Evolutionary conservation across 1,140 invertebrate species (phyloP).

Genomic region (Cherax destructor): DNA sequence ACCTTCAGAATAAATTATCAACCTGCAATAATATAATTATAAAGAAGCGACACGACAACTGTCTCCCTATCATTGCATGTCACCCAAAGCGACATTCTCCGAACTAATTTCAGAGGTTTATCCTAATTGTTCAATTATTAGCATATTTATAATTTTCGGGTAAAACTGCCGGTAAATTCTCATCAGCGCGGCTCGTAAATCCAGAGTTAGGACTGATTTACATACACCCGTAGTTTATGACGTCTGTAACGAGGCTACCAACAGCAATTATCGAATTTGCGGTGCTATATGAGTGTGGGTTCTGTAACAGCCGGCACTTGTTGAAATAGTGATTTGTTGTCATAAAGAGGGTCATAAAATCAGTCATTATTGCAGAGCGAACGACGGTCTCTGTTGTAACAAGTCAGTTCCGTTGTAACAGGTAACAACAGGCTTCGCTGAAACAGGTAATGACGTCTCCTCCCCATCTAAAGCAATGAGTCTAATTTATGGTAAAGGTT

Average conservation of each 20-base stretch:
- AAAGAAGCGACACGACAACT: too few relatives aligned
- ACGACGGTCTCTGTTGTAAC: not conserved
- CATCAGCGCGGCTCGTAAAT: slow-evolving; percentile 18
- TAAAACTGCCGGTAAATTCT: slow-evolving; percentile 34
- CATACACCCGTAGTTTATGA: slow-evolving; percentile 14
- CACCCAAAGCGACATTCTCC: not conserved
- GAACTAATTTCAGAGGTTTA: not conserved
- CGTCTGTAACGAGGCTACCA: not conserved
- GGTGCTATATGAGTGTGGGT: slow-evolving; percentile 22
- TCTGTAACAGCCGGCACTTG: slow-evolving; percentile 23
- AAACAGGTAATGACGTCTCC: not conserved
- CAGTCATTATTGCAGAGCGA: slow-evolving; percentile 32
- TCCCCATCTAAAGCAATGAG: not conserved
- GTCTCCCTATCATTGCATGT: not conserved
- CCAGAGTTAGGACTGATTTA: slow-evolving; percentile 23
- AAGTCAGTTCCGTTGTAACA: too few relatives aligned
- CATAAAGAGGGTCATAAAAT: slow-evolving; percentile 34
- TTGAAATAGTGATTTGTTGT: slow-evolving; percentile 51
- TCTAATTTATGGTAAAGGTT: not conserved
- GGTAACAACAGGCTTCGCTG: too few relatives aligned
- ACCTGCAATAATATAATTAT: too few relatives aligned
- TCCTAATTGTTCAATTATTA: slow-evolving; percentile 36
- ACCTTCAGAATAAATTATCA: too few relatives aligned
- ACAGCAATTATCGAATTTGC: slow-evolving; percentile 37
- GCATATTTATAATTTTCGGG: slow-evolving; percentile 45